Evolutionary conservation across 2,888 invertebrate genomes (phyloP).

Genomic region (Conus canariensis): DNA sequence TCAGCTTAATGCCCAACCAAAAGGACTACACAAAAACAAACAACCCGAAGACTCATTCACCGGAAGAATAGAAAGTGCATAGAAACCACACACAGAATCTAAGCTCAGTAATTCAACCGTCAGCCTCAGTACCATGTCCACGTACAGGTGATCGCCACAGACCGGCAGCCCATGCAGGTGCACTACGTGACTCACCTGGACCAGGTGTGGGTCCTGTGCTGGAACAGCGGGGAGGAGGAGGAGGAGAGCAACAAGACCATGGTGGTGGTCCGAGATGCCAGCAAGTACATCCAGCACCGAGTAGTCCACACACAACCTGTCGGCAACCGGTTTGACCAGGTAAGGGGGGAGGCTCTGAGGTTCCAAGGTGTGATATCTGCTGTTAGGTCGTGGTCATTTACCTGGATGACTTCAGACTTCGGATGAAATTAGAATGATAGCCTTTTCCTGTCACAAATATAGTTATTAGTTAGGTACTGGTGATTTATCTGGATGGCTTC

Average conservation of each 20-base stretch:
- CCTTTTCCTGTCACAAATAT: no score
- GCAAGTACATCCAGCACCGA: constrained; percentile 86
- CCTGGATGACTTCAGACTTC: no score
- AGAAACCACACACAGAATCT: no score
- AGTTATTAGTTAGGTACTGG: no score
- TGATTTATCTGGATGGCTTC: no score
- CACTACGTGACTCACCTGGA: constrained; percentile 87
- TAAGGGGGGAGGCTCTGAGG: not conserved
- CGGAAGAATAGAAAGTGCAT: not conserved
- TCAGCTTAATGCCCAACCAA: no score
- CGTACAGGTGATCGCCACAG: constrained; percentile 85
- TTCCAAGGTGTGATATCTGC: no score
- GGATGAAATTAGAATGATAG: no score
- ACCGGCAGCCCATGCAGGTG: constrained; percentile 86
- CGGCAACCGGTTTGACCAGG: constrained; percentile 87
- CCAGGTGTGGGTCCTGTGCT: constrained; percentile 88
- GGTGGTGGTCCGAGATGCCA: constrained; percentile 86
- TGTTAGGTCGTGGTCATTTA: no score
- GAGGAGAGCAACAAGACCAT: constrained; percentile 85
- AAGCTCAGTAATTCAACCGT: no score
- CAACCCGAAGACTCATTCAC: no score
- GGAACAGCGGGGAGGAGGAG: constrained; percentile 79
- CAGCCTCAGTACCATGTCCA: not conserved
- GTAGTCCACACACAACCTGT: constrained; percentile 83
- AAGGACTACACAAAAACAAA: no score